These are phyloP conservation scores for Acleris sparsana DNA, from an alignment of 2,888 invertebrate species.

Conservation along the genomic window DNA sequence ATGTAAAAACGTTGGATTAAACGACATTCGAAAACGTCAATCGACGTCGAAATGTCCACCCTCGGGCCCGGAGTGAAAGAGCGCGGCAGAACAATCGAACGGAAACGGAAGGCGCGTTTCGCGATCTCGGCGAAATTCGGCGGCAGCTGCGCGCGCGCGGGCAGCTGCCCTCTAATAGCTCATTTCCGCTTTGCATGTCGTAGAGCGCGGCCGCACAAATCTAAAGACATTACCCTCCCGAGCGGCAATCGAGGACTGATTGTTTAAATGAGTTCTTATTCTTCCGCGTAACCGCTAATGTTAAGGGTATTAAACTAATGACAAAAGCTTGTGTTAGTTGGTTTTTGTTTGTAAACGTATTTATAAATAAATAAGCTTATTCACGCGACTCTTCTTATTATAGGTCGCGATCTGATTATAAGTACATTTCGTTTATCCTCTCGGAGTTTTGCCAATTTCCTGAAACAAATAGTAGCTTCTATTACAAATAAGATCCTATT, in stretches of 20 bases:
- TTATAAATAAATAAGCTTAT: too few species aligned
- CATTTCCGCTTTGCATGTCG: conserved; percentile 71
- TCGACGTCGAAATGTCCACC: conserved; percentile 67
- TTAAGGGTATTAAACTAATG: neutral
- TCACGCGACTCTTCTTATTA: too few species aligned
- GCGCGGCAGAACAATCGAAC: conserved; percentile 69
- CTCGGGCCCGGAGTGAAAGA: conserved; percentile 53
- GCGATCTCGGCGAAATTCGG: conserved; percentile 81
- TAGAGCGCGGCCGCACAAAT: conserved; percentile 46
- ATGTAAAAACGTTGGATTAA: conserved; percentile 46
- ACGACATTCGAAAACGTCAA: conserved; percentile 47
- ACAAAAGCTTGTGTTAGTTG: conserved; percentile 9
- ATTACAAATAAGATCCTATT: too few species aligned
- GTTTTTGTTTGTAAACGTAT: neutral
- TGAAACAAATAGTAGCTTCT: too few species aligned
- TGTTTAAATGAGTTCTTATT: conserved; percentile 29
- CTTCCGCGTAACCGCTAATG: conserved; percentile 10
- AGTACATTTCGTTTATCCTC: too few species aligned
- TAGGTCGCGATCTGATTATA: too few species aligned
- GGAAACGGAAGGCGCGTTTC: conserved; percentile 83
- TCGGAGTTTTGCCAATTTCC: too few species aligned
- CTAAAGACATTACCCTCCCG: conserved; percentile 33
- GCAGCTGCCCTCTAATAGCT: conserved; percentile 77
- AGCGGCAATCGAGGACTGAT: conserved; percentile 16
- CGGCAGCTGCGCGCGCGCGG: conserved; percentile 73